Evolutionary conservation across 2,113 vertebrate genomes (phyloP).

Genomic region (Pangasianodon gigas): DNA sequence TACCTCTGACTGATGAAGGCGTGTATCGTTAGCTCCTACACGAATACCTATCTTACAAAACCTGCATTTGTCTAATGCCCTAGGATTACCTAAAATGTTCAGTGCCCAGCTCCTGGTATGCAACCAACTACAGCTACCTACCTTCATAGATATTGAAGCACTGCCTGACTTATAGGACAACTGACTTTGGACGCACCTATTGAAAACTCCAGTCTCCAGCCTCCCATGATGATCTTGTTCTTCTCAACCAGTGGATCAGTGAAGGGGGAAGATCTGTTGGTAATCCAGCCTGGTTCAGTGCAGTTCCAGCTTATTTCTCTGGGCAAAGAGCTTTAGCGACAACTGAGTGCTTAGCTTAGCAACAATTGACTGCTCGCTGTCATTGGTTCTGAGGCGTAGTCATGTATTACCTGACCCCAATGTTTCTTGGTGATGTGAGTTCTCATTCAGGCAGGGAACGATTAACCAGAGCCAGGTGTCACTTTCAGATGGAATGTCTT

Average conservation of each 20-base stretch:
- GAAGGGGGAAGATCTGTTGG: neutral
- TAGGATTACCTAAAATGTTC: neutral
- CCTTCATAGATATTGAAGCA: neutral
- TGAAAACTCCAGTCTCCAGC: neutral
- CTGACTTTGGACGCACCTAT: neutral
- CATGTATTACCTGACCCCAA: neutral
- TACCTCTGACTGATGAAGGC: neutral
- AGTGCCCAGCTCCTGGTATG: neutral
- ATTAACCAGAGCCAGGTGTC: neutral
- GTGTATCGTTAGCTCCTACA: neutral
- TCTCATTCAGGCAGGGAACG: neutral
- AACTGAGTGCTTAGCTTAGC: conserved; percentile 3
- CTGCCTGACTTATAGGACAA: neutral
- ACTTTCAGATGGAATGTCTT: neutral
- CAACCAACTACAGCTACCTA: neutral
- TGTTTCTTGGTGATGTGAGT: neutral
- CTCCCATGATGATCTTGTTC: neutral
- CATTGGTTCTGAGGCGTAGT: neutral
- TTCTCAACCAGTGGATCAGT: neutral
- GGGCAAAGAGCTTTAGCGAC: neutral
- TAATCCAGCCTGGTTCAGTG: neutral
- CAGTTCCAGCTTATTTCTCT: neutral
- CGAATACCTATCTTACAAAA: neutral
- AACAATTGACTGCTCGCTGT: conserved; percentile 16
- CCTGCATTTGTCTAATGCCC: neutral